Percentiles rank a stretch among this genome's conserved stretches.
These are phyloP conservation scores for Phylloscopus whistleri DNA, from an alignment of 2,113 vertebrate species.

Conservation along the genomic window DNA sequence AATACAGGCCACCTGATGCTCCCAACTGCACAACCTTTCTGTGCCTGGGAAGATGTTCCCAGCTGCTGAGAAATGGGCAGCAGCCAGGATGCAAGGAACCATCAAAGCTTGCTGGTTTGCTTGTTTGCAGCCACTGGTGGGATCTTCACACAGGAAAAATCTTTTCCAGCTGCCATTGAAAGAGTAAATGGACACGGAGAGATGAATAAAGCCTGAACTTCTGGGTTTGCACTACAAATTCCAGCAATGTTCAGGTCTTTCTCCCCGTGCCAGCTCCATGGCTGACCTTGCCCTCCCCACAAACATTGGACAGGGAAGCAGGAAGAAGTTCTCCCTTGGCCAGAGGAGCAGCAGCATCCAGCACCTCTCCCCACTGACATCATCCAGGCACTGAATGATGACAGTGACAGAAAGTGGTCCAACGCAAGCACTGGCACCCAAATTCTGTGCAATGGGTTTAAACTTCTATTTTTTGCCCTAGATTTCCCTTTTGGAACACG, in stretches of 20 bases:
- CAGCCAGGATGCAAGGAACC: background rate
- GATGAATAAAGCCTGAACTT: background rate
- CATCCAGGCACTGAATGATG: background rate
- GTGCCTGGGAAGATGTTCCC: background rate
- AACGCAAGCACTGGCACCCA: background rate
- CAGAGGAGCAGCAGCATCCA: background rate
- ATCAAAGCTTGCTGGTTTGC: background rate
- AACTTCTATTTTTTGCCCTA: fast-evolving
- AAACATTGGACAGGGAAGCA: background rate
- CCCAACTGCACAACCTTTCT: background rate
- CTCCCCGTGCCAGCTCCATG: fast-evolving
- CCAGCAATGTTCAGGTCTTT: background rate
- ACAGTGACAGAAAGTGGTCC: background rate
- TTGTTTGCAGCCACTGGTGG: background rate
- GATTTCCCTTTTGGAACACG: background rate
- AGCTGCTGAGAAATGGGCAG: background rate
- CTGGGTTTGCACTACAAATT: background rate
- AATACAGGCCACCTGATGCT: background rate
- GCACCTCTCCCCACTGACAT: background rate
- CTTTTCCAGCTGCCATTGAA: fast-evolving
- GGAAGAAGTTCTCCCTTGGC: background rate
- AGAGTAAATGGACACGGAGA: background rate
- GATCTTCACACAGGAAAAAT: background rate
- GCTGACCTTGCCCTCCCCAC: background rate
- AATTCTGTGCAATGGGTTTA: background rate